Percentiles rank a stretch among this genome's conserved stretches.
Evolutionary conservation across 2,797 vertebrate species (phyloP).

Genomic region (Lagorchestes hirsutus): DNA sequence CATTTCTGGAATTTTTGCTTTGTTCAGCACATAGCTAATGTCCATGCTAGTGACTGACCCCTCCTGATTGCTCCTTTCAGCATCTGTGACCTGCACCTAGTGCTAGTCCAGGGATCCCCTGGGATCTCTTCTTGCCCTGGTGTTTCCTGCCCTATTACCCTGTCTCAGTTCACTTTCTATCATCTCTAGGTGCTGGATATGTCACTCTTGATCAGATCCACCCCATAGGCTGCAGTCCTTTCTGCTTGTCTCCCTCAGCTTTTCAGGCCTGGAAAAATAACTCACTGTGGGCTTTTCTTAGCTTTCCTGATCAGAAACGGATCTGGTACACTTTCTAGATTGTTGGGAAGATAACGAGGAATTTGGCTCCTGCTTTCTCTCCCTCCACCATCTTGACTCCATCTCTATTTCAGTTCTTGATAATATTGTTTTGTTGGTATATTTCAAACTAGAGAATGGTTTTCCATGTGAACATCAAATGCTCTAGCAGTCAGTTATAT

Average conservation of each 20-base stretch:
- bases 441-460: not conserved
- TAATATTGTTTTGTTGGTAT: not conserved
- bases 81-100: not conserved
- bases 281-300: no score
- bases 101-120: not conserved
- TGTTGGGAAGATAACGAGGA: not conserved
- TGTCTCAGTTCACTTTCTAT: no score
- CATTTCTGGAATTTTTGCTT: not conserved
- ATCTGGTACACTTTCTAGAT: not conserved
- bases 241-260: not conserved
- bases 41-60: not conserved
- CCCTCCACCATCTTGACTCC: not conserved
- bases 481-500: no score
- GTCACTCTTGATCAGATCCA: not conserved
- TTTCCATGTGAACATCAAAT: no score
- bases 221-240: not conserved
- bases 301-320: not conserved
- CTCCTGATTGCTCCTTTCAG: not conserved
- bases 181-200: not conserved
- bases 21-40: not conserved
- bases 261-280: not conserved
- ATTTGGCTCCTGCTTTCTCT: not conserved
- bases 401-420: not conserved
- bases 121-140: not conserved
- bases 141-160: not conserved